Conservation (phyloP, 92 coral and sea anemone genomes). For the Blastomussa wellsi region DNA sequence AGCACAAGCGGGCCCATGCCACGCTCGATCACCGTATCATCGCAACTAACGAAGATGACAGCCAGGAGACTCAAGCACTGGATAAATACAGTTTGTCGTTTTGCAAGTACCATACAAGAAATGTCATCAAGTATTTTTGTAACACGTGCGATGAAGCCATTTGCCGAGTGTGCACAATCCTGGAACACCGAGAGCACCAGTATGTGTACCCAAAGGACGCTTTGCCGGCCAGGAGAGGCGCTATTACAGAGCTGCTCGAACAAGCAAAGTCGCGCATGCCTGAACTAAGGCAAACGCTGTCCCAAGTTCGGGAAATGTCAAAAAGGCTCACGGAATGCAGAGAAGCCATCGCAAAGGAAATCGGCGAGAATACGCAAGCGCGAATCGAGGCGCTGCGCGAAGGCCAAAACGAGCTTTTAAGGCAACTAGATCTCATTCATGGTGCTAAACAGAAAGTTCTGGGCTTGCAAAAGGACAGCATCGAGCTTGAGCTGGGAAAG, state of each 20-base stretch:
- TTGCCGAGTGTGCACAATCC: conserved; percentile 95
- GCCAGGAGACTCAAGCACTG: conserved; percentile 70
- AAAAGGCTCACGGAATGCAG: conserved; percentile 86
- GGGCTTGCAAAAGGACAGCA: conserved; percentile 91
- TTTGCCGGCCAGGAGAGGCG: conserved; percentile 81
- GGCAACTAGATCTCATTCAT: conserved; percentile 78
- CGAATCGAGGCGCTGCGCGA: conserved; percentile 78
- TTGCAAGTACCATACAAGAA: conserved; percentile 94
- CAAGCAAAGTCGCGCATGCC: conserved; percentile 87
- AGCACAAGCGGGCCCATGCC: conserved; percentile 94
- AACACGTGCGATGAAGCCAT: conserved; percentile 97
- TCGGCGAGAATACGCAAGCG: conserved; percentile 77
- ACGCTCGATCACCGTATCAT: conserved; percentile 93
- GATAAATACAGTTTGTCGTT: conserved; percentile 91
- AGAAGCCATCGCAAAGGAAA: conserved; percentile 81
- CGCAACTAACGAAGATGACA: conserved; percentile 67
- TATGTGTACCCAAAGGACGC: conserved; percentile 97
- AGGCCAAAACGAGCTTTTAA: conserved; percentile 76
- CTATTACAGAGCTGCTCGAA: conserved; percentile 78
- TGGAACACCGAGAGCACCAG: conserved; percentile 95
- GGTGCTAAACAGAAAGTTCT: conserved; percentile 91
- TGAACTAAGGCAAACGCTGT: conserved; percentile 78
- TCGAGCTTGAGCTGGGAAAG: conserved; percentile 95
- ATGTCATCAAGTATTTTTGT: conserved; percentile 97
- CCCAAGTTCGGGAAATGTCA: conserved; percentile 90